Evolutionary conservation across 2,113 vertebrate genomes (phyloP).

Genomic region (Gadus chalcogrammus): DNA sequence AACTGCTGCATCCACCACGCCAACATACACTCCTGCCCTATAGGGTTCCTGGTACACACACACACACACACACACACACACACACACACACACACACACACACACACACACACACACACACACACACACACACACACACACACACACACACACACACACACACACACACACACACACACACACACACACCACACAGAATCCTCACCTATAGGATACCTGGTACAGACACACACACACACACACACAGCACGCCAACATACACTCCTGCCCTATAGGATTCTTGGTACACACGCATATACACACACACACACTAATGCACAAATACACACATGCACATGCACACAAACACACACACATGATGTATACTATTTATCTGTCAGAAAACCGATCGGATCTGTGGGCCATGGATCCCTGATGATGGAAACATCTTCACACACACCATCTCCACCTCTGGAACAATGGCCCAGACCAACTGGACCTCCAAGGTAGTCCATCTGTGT

Average conservation of each 20-base stretch:
- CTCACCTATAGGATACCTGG: background rate
- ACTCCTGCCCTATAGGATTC: background rate
- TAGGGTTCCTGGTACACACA: slow-evolving; percentile 77
- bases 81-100: slow-evolving; percentile 12
- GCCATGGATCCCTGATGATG: slow-evolving; percentile 83
- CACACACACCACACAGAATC: slow-evolving; percentile 2
- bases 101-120: background rate
- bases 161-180: slow-evolving; percentile 3
- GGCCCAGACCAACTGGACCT: slow-evolving; percentile 81
- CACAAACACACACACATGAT: slow-evolving; percentile 1
- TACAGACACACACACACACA: background rate
- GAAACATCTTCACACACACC: slow-evolving; percentile 84
- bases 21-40: slow-evolving; percentile 84
- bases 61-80: slow-evolving; percentile 17
- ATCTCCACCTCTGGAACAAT: slow-evolving; percentile 80
- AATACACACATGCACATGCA: slow-evolving; percentile 7
- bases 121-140: slow-evolving; percentile 8
- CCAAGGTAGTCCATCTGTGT: slow-evolving; percentile 66
- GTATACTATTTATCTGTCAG: slow-evolving; percentile 31
- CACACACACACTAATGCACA: slow-evolving; percentile 15
- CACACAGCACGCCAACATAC: background rate
- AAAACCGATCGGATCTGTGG: slow-evolving; percentile 74
- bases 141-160: background rate
- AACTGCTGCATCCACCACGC: slow-evolving; percentile 84
- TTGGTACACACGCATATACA: slow-evolving; percentile 6